These are phyloP conservation scores for Drosophila melanica DNA, from an alignment of 1,140 invertebrate genomes.

Conservation along the genomic window DNA sequence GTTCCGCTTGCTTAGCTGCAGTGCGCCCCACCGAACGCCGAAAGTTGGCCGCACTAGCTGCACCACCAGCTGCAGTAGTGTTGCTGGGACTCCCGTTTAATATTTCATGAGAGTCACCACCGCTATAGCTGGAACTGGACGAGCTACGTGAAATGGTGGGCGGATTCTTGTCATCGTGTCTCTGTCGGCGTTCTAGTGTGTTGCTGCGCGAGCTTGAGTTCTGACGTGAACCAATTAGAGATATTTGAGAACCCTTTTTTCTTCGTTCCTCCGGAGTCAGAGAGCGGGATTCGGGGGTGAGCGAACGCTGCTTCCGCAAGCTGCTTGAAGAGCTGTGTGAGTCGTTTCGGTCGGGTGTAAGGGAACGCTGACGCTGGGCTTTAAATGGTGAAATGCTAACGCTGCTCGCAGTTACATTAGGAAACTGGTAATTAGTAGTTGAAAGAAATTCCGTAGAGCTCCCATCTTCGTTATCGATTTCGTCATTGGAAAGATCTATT, in stretches of 20 bases:
- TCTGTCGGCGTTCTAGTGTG: constrained; percentile 73
- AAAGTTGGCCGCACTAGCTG: constrained; percentile 23
- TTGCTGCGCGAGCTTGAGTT: constrained; percentile 77
- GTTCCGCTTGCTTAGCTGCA: constrained; percentile 64
- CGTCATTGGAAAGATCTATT: constrained; percentile 82
- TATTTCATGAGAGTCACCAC: constrained; percentile 60
- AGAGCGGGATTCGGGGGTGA: constrained; percentile 81
- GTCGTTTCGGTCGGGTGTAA: constrained; percentile 80
- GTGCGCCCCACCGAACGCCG: constrained; percentile 53
- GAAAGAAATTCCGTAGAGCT: constrained; percentile 73
- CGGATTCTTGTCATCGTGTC: constrained; percentile 66
- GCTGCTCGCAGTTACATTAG: constrained; percentile 37
- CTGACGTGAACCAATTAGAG: constrained; percentile 71
- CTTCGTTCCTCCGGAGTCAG: constrained; percentile 79
- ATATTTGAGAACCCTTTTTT: constrained; percentile 77
- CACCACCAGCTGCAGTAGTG: constrained; percentile 2
- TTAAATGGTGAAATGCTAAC: constrained; percentile 71
- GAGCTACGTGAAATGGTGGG: constrained; percentile 79
- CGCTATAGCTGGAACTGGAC: constrained; percentile 83
- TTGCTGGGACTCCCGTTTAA: constrained; percentile 48
- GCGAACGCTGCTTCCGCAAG: constrained; percentile 75
- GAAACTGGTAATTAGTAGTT: constrained; percentile 66
- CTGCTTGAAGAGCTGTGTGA: constrained; percentile 78
- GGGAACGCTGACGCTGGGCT: constrained; percentile 72
- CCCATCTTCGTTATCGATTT: constrained; percentile 78